Evolutionary conservation across 2,797 vertebrate species (phyloP).

Genomic region (Channallabes apus): DNA sequence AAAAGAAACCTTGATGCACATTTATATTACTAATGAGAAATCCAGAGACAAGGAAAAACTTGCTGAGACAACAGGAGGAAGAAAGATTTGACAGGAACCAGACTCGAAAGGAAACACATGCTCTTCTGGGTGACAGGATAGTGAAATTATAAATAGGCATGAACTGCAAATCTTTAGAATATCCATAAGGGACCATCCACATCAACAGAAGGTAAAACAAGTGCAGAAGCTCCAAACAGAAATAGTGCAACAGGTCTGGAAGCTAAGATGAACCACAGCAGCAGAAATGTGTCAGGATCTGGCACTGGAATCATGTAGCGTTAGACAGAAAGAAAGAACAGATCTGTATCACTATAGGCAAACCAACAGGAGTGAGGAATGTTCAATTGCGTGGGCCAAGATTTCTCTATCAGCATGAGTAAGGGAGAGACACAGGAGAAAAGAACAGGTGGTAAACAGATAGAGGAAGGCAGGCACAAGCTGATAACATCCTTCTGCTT

Average conservation of each 20-base stretch:
- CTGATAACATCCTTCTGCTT: slow-evolving; percentile 39
- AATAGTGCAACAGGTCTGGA: not conserved
- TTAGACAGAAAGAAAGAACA: not conserved
- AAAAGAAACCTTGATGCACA: no score
- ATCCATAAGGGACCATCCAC: not conserved
- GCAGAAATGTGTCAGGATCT: not conserved
- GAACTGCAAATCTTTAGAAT: not conserved
- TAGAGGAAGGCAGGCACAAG: slow-evolving; percentile 40
- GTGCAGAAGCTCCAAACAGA: not conserved
- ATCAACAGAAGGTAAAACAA: not conserved
- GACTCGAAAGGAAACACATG: not conserved
- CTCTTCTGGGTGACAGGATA: not conserved
- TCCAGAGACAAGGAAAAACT: not conserved
- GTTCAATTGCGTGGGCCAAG: slow-evolving; percentile 22
- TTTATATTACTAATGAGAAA: not conserved
- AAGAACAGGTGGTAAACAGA: slow-evolving; percentile 53
- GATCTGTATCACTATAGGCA: slow-evolving; percentile 18
- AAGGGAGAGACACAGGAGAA: slow-evolving; percentile 33
- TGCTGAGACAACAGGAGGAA: not conserved
- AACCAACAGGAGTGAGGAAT: slow-evolving; percentile 18
- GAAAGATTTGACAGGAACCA: not conserved
- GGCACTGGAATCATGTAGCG: not conserved
- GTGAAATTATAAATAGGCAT: not conserved
- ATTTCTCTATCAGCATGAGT: slow-evolving; percentile 47
- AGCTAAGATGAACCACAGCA: not conserved